phyloP scores from a whole-genome alignment of 2,797 vertebrate genomes.

The Pangasius macronema region DNA sequence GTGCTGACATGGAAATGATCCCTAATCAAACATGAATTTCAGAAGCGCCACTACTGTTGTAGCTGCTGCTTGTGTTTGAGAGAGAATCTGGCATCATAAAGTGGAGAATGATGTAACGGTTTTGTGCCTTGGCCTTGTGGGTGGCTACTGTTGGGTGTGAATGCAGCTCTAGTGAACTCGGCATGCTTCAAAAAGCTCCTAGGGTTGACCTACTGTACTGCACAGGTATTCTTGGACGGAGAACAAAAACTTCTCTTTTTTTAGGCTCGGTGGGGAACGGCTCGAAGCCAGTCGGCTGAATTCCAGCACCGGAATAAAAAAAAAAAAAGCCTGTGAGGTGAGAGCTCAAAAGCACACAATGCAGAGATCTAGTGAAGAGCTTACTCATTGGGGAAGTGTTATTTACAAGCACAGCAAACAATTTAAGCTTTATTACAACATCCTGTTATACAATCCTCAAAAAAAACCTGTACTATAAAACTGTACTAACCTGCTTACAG shows the following conservation, averaged over 20 bases:
- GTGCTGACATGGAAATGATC: constrained; percentile 46
- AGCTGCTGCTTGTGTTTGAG: constrained; percentile 37
- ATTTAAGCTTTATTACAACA: constrained; percentile 14
- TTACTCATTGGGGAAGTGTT: constrained; percentile 20
- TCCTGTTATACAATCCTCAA: not conserved
- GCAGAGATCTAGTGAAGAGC: constrained; percentile 42
- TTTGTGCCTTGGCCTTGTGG: constrained; percentile 53
- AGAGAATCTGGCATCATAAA: constrained; percentile 45
- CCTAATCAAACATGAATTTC: constrained; percentile 47
- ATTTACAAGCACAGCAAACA: constrained; percentile 13
- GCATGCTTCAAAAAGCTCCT: constrained; percentile 56
- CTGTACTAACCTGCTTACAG: constrained; percentile 15
- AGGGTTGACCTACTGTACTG: constrained; percentile 50
- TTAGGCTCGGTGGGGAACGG: constrained; percentile 48
- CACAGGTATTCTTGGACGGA: constrained; percentile 57
- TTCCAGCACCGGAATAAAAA: constrained; percentile 36
- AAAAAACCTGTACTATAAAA: constrained; percentile 1
- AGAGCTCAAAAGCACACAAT: constrained; percentile 40
- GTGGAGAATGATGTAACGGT: constrained; percentile 49
- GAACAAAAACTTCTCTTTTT: constrained; percentile 55
- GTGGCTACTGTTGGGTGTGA: constrained; percentile 56
- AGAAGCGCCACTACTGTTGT: constrained; percentile 9
- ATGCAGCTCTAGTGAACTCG: constrained; percentile 47
- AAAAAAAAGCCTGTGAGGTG: constrained; percentile 27
- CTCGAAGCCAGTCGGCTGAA: constrained; percentile 42